These are phyloP conservation scores for Oreochromis tanganicae DNA, from an alignment of 2,113 vertebrate genomes.

Conservation along the genomic window DNA sequence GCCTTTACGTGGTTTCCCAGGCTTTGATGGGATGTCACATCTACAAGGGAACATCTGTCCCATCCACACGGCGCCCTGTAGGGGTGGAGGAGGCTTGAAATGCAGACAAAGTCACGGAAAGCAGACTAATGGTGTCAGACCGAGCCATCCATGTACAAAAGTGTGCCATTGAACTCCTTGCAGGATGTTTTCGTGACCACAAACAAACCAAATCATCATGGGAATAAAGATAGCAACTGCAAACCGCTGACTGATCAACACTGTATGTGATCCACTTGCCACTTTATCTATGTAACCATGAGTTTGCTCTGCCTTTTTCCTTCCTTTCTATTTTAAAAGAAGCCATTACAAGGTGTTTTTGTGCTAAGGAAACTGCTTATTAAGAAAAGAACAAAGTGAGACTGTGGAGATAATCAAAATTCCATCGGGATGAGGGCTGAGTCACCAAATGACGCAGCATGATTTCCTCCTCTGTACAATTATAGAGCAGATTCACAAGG, in stretches of 20 bases:
- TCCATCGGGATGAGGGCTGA: neutral
- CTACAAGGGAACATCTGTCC: constrained; percentile 64
- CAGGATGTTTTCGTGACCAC: neutral
- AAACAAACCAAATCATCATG: neutral
- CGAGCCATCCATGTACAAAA: constrained; percentile 9
- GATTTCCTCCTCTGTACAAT: neutral
- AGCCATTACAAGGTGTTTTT: neutral
- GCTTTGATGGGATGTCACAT: constrained; percentile 18
- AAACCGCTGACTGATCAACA: neutral
- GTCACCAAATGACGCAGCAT: neutral
- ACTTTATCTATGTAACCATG: neutral
- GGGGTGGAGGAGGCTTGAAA: neutral
- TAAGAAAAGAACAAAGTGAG: neutral
- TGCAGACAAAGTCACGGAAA: constrained; percentile 21
- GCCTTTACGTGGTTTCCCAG: constrained; percentile 55
- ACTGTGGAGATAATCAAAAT: neutral
- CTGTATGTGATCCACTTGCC: neutral
- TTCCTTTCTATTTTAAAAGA: neutral
- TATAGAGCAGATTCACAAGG: neutral
- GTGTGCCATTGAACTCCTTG: constrained; percentile 26
- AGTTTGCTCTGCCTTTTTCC: neutral
- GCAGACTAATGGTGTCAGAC: constrained; percentile 32
- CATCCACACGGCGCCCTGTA: neutral
- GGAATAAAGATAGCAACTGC: neutral
- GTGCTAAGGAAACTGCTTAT: neutral